A percentile compares a stretch with the other conserved stretches of the same genome.
These are phyloP conservation scores for Panurus biarmicus DNA, from an alignment of 2,113 vertebrate species.

Conservation along the genomic window DNA sequence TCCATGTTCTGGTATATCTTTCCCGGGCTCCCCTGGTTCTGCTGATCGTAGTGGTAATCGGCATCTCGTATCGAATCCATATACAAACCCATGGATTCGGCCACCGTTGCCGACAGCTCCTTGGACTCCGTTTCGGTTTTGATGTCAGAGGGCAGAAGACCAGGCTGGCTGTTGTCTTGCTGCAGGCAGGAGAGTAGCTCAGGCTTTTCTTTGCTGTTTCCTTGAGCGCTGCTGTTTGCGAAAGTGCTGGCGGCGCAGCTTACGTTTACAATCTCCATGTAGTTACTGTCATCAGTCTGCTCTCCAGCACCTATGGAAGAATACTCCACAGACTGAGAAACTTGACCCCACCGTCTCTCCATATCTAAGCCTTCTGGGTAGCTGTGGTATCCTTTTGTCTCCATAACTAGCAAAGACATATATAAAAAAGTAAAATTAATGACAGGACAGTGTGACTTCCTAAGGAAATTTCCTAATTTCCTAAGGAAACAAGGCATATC, in stretches of 20 bases:
- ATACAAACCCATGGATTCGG: conserved; percentile 97
- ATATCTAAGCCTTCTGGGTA: conserved; percentile 87
- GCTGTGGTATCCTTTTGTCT: conserved; percentile 96
- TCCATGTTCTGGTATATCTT: conserved; percentile 84
- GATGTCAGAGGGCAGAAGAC: conserved; percentile 80
- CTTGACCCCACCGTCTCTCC: conserved; percentile 90
- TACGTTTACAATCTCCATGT: conserved; percentile 88
- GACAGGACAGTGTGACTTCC: conserved; percentile 35
- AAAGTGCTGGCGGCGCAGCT: conserved; percentile 77
- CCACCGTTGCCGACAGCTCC: conserved; percentile 93
- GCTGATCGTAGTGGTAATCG: conserved; percentile 85
- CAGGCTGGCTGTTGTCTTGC: conserved; percentile 76
- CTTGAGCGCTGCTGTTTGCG: conserved; percentile 71
- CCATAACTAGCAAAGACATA: conserved; percentile 83
- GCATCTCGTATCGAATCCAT: conserved; percentile 93
- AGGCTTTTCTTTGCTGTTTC: conserved; percentile 82
- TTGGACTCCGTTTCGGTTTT: conserved; percentile 90
- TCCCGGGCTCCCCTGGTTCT: conserved; percentile 78
- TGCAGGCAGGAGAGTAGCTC: conserved; percentile 79
- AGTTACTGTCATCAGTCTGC: conserved; percentile 76
- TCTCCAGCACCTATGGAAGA: conserved; percentile 70
- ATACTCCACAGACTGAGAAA: conserved; percentile 79
- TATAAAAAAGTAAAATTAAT: conserved; percentile 47
- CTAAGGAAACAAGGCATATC: conserved; percentile 44
- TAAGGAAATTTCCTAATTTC: conserved; percentile 60